phyloP scores from a whole-genome alignment of 2,113 vertebrate genomes.

The Gadus chalcogrammus region DNA sequence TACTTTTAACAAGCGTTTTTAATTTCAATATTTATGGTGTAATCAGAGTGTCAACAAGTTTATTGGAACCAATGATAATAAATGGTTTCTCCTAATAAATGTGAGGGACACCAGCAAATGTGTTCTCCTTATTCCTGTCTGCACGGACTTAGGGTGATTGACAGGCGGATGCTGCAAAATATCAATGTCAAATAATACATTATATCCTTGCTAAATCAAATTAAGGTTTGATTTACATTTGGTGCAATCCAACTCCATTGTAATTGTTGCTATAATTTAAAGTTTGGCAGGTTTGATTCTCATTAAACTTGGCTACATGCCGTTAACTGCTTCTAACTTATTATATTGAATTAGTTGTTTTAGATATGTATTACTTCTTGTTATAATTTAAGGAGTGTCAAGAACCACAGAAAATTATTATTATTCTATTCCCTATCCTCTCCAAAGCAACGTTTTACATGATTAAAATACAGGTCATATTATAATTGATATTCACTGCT shows the following conservation, averaged over 20 bases:
- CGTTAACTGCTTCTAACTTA: too few species aligned
- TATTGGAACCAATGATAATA: neutral
- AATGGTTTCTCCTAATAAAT: neutral
- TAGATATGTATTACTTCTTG: too few species aligned
- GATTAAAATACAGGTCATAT: too few species aligned
- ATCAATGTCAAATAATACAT: neutral
- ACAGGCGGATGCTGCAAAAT: neutral
- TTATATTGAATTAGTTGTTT: too few species aligned
- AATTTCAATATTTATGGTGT: neutral
- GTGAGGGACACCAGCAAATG: neutral
- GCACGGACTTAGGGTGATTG: neutral
- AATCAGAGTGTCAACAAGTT: neutral
- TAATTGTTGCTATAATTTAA: neutral
- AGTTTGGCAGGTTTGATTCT: neutral
- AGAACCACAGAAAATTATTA: too few species aligned
- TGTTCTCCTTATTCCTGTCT: neutral
- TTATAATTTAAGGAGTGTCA: too few species aligned
- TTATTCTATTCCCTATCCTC: too few species aligned
- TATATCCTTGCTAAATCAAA: neutral
- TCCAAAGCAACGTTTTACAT: too few species aligned
- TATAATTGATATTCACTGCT: too few species aligned
- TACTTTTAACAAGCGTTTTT: neutral
- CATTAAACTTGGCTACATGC: too few species aligned
- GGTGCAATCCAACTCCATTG: neutral
- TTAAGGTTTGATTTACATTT: neutral